A percentile compares a stretch with the other conserved stretches of the same genome.
phyloP scores from a whole-genome alignment of 2,888 invertebrate species.

The Metellina segmentata region DNA sequence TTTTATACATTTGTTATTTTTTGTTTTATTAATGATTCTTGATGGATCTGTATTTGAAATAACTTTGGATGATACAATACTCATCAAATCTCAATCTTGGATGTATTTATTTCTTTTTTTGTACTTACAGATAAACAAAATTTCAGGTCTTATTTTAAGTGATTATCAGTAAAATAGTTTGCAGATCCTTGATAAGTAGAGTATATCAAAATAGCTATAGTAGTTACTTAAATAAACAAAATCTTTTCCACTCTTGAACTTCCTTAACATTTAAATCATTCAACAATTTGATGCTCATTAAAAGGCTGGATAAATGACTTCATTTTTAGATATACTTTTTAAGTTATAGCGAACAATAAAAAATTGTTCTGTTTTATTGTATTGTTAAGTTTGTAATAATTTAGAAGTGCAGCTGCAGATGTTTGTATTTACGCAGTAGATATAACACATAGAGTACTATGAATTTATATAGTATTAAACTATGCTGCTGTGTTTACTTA shows the following conservation, averaged over 20 bases:
- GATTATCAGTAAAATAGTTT: background rate
- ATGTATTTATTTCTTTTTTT: background rate
- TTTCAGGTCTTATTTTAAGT: background rate
- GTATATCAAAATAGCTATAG: background rate
- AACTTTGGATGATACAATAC: background rate
- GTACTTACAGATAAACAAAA: background rate
- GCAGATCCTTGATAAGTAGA: background rate
- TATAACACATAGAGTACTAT: no score
- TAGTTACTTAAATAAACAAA: background rate
- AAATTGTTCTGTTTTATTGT: no score
- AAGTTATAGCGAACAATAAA: no score
- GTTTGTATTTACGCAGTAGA: no score
- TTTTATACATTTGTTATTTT: slow-evolving; percentile 26
- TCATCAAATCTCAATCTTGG: background rate
- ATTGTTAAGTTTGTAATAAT: no score
- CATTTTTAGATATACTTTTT: no score
- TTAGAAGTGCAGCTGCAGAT: no score
- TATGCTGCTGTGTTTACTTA: no score
- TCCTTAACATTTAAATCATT: background rate
- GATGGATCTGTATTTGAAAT: background rate
- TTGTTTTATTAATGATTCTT: slow-evolving; percentile 17
- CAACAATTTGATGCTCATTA: background rate
- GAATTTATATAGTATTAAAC: no score
- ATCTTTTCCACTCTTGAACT: background rate
- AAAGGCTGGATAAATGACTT: no score